phyloP scores from a whole-genome alignment of 2,888 invertebrate species.

The Xylocampa areola region DNA sequence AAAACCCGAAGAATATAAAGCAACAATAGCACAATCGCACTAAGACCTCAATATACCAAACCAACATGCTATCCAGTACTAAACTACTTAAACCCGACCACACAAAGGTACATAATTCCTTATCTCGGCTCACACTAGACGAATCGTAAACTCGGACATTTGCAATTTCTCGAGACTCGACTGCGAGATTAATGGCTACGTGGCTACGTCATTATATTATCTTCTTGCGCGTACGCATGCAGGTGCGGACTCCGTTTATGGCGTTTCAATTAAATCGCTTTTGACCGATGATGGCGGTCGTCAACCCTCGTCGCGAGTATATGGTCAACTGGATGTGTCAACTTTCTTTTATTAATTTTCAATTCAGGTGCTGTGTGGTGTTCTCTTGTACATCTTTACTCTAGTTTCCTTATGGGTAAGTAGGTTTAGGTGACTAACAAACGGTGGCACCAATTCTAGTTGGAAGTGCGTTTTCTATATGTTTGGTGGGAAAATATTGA shows the following conservation, averaged over 20 bases:
- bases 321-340: constrained; percentile 50
- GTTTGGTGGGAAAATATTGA: not conserved
- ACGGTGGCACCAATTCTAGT: constrained; percentile 5
- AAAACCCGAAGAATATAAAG: constrained; percentile 5
- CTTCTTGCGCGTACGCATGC: constrained; percentile 63
- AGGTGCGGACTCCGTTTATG: constrained; percentile 80
- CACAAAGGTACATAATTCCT: constrained; percentile 49
- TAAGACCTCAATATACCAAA: constrained; percentile 1
- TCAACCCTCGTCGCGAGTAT: constrained; percentile 48
- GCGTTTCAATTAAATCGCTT: constrained; percentile 85
- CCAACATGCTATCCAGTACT: constrained; percentile 25
- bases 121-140: constrained; percentile 36
- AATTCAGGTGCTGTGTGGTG: constrained; percentile 24
- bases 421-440: not conserved
- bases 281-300: constrained; percentile 74
- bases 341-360: constrained; percentile 54
- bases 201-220: constrained; percentile 51
- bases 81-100: constrained; percentile 24
- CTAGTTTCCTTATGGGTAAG: constrained; percentile 32
- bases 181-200: constrained; percentile 61
- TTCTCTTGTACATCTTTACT: constrained; percentile 15
- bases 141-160: constrained; percentile 49
- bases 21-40: constrained; percentile 13
- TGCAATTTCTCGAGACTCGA: constrained; percentile 62
- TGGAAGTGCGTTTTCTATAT: not conserved